Percentiles rank a stretch among this genome's conserved stretches.
These are phyloP conservation scores for Drosophila rellima DNA, from an alignment of 2,888 invertebrate species.

Conservation along the genomic window DNA sequence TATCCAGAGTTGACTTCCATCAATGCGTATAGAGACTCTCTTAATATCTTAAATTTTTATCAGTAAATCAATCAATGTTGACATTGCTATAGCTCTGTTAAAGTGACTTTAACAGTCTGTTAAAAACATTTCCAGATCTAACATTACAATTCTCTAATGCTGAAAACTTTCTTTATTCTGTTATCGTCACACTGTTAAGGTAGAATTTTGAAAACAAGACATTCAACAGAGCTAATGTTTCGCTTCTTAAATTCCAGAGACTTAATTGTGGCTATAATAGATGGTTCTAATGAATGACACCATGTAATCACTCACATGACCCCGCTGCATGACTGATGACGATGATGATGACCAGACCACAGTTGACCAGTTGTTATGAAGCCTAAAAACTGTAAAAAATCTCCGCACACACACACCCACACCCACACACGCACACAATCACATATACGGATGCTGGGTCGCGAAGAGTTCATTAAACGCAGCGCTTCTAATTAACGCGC, in stretches of 20 bases:
- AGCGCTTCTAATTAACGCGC: conserved; percentile 75
- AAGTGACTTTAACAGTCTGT: no score
- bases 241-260: conserved; percentile 3
- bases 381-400: conserved; percentile 48
- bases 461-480: conserved; percentile 77
- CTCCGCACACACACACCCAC: conserved; percentile 35
- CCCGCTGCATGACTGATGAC: conserved; percentile 51
- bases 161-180: background rate
- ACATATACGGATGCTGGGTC: conserved; percentile 12
- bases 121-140: no score
- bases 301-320: conserved; percentile 87
- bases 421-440: conserved; percentile 18
- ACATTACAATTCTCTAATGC: no score
- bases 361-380: conserved; percentile 87
- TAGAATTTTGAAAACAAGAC: background rate
- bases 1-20: background rate
- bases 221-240: background rate
- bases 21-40: background rate
- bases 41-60: background rate
- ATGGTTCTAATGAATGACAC: conserved; percentile 30
- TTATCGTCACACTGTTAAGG: background rate
- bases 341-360: conserved; percentile 88
- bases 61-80: background rate
- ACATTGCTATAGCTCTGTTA: background rate
- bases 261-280: conserved; percentile 9